Percentiles rank a stretch among this genome's conserved stretches.
Evolutionary conservation across 2,888 invertebrate genomes (phyloP).

Genomic region (Rapana venosa): DNA sequence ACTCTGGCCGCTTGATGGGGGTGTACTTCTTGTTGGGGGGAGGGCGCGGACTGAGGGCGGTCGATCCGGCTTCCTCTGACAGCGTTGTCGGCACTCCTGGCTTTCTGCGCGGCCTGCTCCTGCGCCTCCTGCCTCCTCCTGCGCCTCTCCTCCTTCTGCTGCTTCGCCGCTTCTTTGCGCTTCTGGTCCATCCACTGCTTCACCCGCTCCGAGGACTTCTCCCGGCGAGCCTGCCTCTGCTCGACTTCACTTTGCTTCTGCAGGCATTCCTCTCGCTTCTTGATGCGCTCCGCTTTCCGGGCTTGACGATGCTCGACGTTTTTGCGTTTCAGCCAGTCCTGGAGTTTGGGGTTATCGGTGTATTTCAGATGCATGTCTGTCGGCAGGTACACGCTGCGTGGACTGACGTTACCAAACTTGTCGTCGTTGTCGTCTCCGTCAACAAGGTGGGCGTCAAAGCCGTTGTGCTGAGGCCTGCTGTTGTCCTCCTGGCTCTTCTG

Average conservation of each 20-base stretch:
- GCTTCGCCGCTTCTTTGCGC: constrained; percentile 59
- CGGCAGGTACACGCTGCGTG: not conserved
- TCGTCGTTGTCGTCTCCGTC: not conserved
- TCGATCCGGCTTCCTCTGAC: constrained; percentile 28
- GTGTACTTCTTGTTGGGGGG: constrained; percentile 8
- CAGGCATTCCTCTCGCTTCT: constrained; percentile 41
- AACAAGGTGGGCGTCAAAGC: not conserved
- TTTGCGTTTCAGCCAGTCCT: constrained; percentile 48
- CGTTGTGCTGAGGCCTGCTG: not conserved
- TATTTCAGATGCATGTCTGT: constrained; percentile 48
- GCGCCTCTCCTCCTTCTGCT: constrained; percentile 56
- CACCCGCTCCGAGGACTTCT: constrained; percentile 58
- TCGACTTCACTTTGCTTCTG: constrained; percentile 40
- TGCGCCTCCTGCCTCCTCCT: constrained; percentile 36
- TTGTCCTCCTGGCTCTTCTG: not conserved
- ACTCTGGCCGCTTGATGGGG: constrained; percentile 19
- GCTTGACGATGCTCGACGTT: constrained; percentile 46
- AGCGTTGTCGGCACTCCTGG: not conserved
- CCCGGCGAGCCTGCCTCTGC: constrained; percentile 31
- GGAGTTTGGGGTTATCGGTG: constrained; percentile 47
- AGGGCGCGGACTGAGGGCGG: constrained; percentile 29
- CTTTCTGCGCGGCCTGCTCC: constrained; percentile 21
- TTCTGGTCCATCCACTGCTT: constrained; percentile 67
- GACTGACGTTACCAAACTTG: not conserved
- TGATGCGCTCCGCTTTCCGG: constrained; percentile 47